Conservation (phyloP, 2,888 invertebrate genomes). For the Watsonalla binaria region DNA sequence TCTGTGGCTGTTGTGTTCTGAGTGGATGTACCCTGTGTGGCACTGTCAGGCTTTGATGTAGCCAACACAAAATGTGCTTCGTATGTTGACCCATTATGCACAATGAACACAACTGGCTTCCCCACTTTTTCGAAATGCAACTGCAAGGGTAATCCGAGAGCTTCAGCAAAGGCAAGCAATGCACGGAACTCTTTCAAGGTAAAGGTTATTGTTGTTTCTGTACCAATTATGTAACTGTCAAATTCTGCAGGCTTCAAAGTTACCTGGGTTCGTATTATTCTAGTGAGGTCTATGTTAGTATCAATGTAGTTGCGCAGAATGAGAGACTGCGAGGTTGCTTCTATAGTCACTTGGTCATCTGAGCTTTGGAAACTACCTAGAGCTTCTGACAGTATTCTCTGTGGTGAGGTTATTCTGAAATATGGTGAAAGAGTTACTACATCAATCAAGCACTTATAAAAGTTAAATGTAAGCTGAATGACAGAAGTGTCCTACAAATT, state of each 20-base stretch:
- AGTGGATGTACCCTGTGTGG: conserved; percentile 53
- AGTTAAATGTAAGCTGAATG: neutral
- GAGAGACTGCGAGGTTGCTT: conserved; percentile 81
- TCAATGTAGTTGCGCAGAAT: conserved; percentile 88
- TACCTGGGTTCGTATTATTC: conserved; percentile 88
- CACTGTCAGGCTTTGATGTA: conserved; percentile 81
- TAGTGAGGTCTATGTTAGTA: conserved; percentile 80
- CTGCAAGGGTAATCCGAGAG: conserved; percentile 81
- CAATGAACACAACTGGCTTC: conserved; percentile 85
- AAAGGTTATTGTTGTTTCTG: conserved; percentile 88
- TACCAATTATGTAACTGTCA: conserved; percentile 80
- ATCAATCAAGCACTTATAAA: too few relatives aligned
- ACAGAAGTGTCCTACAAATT: too few relatives aligned
- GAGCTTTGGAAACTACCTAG: conserved; percentile 87
- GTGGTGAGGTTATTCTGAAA: conserved; percentile 78
- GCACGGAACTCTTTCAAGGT: conserved; percentile 91
- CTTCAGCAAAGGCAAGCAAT: conserved; percentile 88
- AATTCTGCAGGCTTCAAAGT: conserved; percentile 86
- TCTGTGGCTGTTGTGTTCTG: conserved; percentile 53
- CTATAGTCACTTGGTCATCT: conserved; percentile 90
- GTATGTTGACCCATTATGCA: conserved; percentile 85
- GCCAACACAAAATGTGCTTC: conserved; percentile 90
- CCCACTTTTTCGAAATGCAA: conserved; percentile 88
- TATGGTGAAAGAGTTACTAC: neutral
- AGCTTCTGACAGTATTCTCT: conserved; percentile 84